Evolutionary conservation across 1,140 invertebrate species (phyloP).

Genomic region (Heterodera schachtii): DNA sequence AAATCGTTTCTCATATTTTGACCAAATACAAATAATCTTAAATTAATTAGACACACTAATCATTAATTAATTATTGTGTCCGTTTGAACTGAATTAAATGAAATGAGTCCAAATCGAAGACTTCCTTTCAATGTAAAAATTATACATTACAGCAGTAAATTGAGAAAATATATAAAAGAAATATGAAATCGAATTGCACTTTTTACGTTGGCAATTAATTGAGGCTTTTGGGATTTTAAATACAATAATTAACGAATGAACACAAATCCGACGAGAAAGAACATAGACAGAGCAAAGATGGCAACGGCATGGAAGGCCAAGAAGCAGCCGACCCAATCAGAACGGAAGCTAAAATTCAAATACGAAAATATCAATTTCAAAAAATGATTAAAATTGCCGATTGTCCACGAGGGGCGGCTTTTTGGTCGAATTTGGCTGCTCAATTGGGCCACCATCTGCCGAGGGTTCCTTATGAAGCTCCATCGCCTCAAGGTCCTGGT

Average conservation of each 20-base stretch:
- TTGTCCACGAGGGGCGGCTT: slow-evolving; percentile 4
- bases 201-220: too few relatives aligned
- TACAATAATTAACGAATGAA: slow-evolving; percentile 31
- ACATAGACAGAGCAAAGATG: slow-evolving; percentile 32
- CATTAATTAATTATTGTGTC: too few relatives aligned
- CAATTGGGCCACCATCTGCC: not conserved
- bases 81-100: too few relatives aligned
- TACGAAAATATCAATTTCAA: not conserved
- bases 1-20: too few relatives aligned
- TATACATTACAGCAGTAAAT: too few relatives aligned
- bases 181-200: too few relatives aligned
- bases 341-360: slow-evolving; percentile 40
- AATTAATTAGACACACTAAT: too few relatives aligned
- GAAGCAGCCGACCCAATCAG: slow-evolving; percentile 48
- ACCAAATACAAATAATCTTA: too few relatives aligned
- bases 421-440: not conserved
- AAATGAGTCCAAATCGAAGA: too few relatives aligned
- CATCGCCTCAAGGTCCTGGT: slow-evolving; percentile 46
- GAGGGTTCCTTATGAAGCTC: slow-evolving; percentile 54
- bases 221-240: too few relatives aligned
- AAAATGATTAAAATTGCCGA: not conserved
- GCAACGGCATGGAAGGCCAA: slow-evolving; percentile 43
- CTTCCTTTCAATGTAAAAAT: too few relatives aligned
- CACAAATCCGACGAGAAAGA: slow-evolving; percentile 47
- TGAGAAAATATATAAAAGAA: too few relatives aligned